Percentiles rank a stretch among this genome's conserved stretches.
phyloP scores from a whole-genome alignment of 2,113 vertebrate genomes.

The Typhlomys cinereus region DNA sequence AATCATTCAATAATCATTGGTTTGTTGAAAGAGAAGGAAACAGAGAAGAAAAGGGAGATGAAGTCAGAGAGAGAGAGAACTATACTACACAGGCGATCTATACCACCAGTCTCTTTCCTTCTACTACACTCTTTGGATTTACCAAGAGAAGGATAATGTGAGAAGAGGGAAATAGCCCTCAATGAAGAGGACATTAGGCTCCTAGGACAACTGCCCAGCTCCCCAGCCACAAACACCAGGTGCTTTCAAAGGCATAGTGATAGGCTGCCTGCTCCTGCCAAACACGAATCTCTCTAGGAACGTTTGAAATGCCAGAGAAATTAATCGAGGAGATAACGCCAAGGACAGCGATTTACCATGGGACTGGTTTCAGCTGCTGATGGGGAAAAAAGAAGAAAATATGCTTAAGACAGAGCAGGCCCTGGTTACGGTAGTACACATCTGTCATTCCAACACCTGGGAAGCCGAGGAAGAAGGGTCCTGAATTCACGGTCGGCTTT shows the following conservation, averaged over 20 bases:
- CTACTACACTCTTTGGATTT: not conserved
- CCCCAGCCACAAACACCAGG: not conserved
- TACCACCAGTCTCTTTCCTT: too few relatives aligned
- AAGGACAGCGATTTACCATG: not conserved
- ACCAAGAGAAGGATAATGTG: not conserved
- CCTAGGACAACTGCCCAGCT: not conserved
- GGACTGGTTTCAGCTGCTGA: not conserved
- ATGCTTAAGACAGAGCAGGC: not conserved
- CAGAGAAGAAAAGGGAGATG: too few relatives aligned
- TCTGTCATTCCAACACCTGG: not conserved
- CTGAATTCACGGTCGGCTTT: not conserved
- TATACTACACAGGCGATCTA: too few relatives aligned
- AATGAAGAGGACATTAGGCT: not conserved
- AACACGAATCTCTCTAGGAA: not conserved
- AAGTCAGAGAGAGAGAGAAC: too few relatives aligned
- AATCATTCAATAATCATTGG: not conserved
- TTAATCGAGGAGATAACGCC: not conserved
- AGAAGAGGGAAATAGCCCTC: not conserved
- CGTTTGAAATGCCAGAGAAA: not conserved
- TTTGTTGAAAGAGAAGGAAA: not conserved
- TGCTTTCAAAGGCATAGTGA: not conserved
- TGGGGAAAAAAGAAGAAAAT: not conserved
- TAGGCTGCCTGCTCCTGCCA: not conserved
- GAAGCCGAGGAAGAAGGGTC: not conserved
- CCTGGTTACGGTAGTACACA: not conserved